Evolutionary conservation across 2,888 invertebrate species (phyloP), one percentile per base, ranked within the genome.

Genomic region (Luffia ferchaultella): DNA sequence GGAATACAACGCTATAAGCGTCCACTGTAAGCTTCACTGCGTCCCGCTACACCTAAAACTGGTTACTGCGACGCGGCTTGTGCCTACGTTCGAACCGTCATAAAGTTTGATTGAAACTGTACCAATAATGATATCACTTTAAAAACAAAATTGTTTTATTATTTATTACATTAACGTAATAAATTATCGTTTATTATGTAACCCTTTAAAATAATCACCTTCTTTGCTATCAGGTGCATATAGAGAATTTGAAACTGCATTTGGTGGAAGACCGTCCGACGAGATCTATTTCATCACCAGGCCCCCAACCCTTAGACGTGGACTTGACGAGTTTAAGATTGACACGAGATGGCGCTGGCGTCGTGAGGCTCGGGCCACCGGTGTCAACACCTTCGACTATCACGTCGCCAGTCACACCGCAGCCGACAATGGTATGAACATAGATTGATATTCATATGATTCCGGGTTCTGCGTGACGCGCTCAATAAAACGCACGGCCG

Each of bases 241-340:
- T 95, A 65, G 90, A 93, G 67, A 92, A 93, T 67, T 87, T 94
- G 46, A 88, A 88, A 51, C 71, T 95, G 9, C 90, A 90, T 63
- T 75, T 95, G 57, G 88, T 90, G 63, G 96, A 96, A 76, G 96
- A 96, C 79, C 88, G 94, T 48, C 93, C 91, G 1, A 90, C 91
- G 1, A 89, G 89, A 49, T 90, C 93, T 55, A 79, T 80, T 20
- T 92, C 93, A 2, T 92, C 93, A 1, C 93, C 94, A 1, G 93
- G 92, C 0, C 90, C 93, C 1, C 86, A 92, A 56, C 95, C 95
- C 0, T 82, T 95, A 17, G 90, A 93, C 74, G 64, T 95, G 49
- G 87, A 87, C 58, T 87, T 96, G 40, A 88, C 89, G 0, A 87
- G 89, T 48, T 85, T 94, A 50, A 86, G 86, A 17, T 77, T 96